phyloP scores from a whole-genome alignment of 1,140 invertebrate species.

The Nasonia giraulti region DNA sequence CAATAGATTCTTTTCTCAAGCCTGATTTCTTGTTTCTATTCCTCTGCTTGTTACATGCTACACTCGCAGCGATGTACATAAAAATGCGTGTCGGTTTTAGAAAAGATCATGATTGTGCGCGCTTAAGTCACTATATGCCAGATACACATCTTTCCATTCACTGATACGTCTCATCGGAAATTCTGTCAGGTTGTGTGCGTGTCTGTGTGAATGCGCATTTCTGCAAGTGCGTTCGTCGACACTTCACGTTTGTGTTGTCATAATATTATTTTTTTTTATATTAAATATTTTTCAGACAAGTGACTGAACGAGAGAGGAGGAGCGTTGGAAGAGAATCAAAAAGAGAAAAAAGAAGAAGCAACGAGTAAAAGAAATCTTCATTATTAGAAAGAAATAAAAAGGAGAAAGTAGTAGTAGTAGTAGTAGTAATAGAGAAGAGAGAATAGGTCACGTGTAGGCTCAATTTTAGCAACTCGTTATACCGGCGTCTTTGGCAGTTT shows the following conservation, averaged over 20 bases:
- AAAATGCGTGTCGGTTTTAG: background rate
- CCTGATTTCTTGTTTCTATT: background rate
- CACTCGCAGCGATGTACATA: slow-evolving; percentile 7
- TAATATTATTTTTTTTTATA: background rate
- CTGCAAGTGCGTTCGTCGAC: background rate
- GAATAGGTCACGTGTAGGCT: slow-evolving; percentile 70
- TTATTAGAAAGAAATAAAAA: slow-evolving; percentile 56
- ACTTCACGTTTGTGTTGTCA: background rate
- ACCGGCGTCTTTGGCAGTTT: slow-evolving; percentile 96
- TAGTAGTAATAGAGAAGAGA: slow-evolving; percentile 46
- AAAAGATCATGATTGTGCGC: slow-evolving; percentile 14
- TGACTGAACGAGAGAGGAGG: slow-evolving; percentile 21
- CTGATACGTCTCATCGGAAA: background rate
- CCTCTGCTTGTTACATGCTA: background rate
- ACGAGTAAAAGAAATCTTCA: slow-evolving; percentile 56
- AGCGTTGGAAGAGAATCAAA: slow-evolving; percentile 39
- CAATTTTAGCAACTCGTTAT: slow-evolving; percentile 80
- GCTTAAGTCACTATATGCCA: background rate
- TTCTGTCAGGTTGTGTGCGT: background rate
- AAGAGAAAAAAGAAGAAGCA: slow-evolving; percentile 65
- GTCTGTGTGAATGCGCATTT: background rate
- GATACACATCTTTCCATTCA: background rate
- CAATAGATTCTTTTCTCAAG: slow-evolving; percentile 20
- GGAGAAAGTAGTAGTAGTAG: slow-evolving; percentile 53
- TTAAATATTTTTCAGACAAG: background rate